A percentile compares a stretch with the other conserved stretches of the same genome.
Evolutionary conservation across 1,140 invertebrate genomes (phyloP).

Genomic region (Pachypeltis micranthus): DNA sequence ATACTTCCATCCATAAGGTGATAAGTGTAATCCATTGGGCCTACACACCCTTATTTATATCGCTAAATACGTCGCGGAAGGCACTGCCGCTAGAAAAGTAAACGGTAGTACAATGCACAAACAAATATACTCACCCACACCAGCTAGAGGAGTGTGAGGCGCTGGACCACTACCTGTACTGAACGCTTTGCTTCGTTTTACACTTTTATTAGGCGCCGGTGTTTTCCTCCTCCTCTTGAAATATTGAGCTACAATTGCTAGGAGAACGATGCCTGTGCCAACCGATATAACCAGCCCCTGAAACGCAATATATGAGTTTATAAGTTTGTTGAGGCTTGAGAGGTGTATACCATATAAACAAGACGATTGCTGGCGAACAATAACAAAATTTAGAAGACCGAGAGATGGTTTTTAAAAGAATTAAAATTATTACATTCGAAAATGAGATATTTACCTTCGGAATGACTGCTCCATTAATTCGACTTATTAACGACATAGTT

Average conservation of each 20-base stretch:
- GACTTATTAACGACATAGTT: background rate
- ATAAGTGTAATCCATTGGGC: too few species aligned
- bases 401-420: too few species aligned
- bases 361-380: too few species aligned
- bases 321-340: too few species aligned
- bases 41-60: too few species aligned
- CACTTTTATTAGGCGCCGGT: background rate
- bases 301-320: slow-evolving; percentile 1
- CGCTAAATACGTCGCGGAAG: too few species aligned
- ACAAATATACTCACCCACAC: background rate
- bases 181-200: background rate
- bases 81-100: too few species aligned
- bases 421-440: too few species aligned
- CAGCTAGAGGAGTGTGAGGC: background rate
- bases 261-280: slow-evolving; percentile 18
- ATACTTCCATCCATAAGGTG: too few species aligned
- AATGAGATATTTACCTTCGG: slow-evolving; percentile 15
- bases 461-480: slow-evolving; percentile 3
- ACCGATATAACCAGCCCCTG: slow-evolving; percentile 21
- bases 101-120: too few species aligned
- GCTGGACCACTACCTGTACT: background rate
- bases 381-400: too few species aligned
- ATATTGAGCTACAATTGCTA: slow-evolving; percentile 21
- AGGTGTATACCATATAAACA: too few species aligned
- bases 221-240: slow-evolving; percentile 20